Percentiles rank a stretch among this genome's conserved stretches.
These are phyloP conservation scores for Pyrgilauda ruficollis DNA, from an alignment of 2,113 vertebrate genomes.

Conservation along the genomic window DNA sequence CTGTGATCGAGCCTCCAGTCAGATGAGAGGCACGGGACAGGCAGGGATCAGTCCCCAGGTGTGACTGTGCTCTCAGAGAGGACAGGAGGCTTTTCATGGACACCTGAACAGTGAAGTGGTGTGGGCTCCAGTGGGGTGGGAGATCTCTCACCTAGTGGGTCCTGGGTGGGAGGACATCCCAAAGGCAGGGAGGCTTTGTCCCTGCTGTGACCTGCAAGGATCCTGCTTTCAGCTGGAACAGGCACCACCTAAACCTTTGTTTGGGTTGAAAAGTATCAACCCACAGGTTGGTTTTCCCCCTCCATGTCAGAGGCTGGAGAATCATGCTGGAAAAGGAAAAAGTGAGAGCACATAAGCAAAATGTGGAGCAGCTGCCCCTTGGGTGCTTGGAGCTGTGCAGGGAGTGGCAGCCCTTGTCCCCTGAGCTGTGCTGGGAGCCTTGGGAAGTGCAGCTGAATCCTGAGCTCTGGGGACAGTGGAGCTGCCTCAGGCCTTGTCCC, in stretches of 20 bases:
- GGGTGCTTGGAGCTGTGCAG: background rate
- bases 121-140: background rate
- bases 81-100: background rate
- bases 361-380: background rate
- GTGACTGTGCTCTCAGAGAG: background rate
- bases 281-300: background rate
- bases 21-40: background rate
- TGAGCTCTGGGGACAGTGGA: background rate
- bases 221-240: background rate
- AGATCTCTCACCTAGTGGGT: background rate
- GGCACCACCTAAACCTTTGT: background rate
- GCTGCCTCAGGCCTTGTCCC: background rate
- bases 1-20: background rate
- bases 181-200: background rate
- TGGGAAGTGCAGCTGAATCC: background rate
- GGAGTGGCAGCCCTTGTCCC: background rate
- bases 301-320: conserved; percentile 10
- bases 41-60: background rate
- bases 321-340: conserved; percentile 23
- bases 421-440: background rate
- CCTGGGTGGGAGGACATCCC: background rate
- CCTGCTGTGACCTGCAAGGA: background rate
- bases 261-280: background rate
- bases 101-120: background rate
- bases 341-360: background rate